These are phyloP conservation scores for Scortum barcoo DNA, from an alignment of 2,113 vertebrate genomes.

Conservation along the genomic window DNA sequence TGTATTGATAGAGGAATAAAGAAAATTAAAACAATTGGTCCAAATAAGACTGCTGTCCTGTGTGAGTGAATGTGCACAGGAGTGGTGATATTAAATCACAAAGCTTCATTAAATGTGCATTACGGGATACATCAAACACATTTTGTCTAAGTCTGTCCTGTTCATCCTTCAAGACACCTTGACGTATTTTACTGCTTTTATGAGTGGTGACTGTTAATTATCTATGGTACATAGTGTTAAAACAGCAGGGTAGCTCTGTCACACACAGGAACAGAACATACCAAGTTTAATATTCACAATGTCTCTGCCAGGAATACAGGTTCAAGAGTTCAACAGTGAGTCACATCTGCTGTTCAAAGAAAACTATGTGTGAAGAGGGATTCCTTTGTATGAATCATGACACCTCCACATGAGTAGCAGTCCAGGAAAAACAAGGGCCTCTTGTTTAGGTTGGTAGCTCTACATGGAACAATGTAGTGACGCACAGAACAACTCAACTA, in stretches of 20 bases:
- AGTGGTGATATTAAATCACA: not conserved
- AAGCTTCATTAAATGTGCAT: not conserved
- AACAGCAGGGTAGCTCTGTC: not conserved
- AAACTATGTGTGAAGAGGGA: not conserved
- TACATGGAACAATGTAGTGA: not conserved
- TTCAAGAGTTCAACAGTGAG: not conserved
- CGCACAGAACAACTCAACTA: not conserved
- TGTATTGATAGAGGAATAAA: not conserved
- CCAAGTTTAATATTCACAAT: not conserved
- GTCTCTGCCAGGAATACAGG: not conserved
- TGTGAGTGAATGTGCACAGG: not conserved
- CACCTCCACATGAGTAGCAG: not conserved
- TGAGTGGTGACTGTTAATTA: not conserved
- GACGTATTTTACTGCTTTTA: not conserved
- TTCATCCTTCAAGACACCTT: not conserved
- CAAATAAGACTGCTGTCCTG: not conserved
- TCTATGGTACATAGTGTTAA: not conserved
- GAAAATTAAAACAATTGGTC: not conserved
- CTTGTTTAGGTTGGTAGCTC: not conserved
- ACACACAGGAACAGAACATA: not conserved
- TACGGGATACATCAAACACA: not conserved
- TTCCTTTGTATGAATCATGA: conserved; percentile 24
- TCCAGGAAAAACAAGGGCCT: not conserved
- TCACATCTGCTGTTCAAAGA: conserved; percentile 2
- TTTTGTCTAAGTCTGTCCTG: not conserved